Evolutionary conservation across 2,888 invertebrate genomes (phyloP).

Genomic region (Ganaspis brasiliensis): DNA sequence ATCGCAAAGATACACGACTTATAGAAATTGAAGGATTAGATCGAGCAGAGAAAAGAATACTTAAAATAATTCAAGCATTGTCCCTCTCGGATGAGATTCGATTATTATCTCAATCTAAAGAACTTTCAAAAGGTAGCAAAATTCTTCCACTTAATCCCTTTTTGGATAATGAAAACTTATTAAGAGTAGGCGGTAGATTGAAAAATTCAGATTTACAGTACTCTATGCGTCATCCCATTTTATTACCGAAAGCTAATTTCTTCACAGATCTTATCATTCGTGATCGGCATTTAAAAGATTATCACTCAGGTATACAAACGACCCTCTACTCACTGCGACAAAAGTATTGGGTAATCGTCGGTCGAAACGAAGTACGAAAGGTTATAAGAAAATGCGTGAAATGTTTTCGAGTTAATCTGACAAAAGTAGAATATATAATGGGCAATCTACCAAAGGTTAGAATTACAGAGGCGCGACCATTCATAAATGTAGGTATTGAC

Average conservation of each 20-base stretch:
- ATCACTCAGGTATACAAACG: slow-evolving; percentile 66
- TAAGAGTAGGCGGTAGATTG: slow-evolving; percentile 65
- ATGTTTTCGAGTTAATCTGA: no score
- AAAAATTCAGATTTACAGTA: slow-evolving; percentile 56
- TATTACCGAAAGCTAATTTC: slow-evolving; percentile 66
- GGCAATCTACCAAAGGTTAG: no score
- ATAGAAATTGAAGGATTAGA: background rate
- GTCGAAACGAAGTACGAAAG: no score
- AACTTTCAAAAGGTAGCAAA: no score
- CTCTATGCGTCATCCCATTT: slow-evolving; percentile 62
- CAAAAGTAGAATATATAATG: no score
- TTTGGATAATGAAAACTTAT: no score
- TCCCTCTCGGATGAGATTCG: background rate
- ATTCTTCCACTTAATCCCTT: no score
- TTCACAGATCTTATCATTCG: slow-evolving; percentile 65
- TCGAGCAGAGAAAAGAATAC: background rate
- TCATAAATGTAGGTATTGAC: slow-evolving; percentile 63
- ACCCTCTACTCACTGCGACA: no score
- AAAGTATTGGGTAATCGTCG: no score
- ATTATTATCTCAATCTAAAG: no score
- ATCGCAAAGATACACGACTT: background rate
- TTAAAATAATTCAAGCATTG: background rate
- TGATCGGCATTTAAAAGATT: slow-evolving; percentile 55
- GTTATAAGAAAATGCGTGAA: no score
- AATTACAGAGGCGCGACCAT: no score